Conservation (phyloP, 2,888 invertebrate species). For the Melolontha melolontha region DNA sequence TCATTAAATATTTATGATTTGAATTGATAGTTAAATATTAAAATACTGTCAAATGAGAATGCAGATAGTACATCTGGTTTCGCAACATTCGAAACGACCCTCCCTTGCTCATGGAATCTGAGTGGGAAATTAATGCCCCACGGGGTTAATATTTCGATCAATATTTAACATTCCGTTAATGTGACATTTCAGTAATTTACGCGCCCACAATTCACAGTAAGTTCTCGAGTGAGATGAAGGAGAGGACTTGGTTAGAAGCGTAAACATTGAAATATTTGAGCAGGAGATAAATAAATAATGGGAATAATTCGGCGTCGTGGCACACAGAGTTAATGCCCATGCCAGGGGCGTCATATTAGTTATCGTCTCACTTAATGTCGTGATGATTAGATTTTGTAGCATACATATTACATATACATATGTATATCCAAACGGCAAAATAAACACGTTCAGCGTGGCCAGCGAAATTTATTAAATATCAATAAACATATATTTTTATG, state of each 20-base stretch:
- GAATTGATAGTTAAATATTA: no score
- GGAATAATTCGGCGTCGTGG: neutral
- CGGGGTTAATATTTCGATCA: constrained; percentile 22
- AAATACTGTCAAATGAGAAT: no score
- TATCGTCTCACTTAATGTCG: no score
- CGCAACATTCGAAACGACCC: neutral
- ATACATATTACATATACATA: no score
- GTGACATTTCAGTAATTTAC: constrained; percentile 20
- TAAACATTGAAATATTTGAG: neutral
- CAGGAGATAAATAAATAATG: constrained; percentile 18
- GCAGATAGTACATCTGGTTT: neutral
- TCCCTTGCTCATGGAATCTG: neutral
- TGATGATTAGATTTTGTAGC: no score
- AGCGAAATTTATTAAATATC: no score
- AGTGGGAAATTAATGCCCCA: constrained; percentile 6
- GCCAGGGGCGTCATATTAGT: no score
- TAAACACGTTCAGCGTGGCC: no score
- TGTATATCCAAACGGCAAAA: no score
- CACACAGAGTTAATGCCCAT: neutral
- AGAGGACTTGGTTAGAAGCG: neutral
- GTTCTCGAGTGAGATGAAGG: neutral
- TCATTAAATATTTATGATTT: no score
- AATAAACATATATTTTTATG: no score
- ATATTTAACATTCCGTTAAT: constrained; percentile 19
- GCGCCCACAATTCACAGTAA: constrained; percentile 2